Percentiles rank a stretch among this genome's conserved stretches.
These are phyloP conservation scores for Congeria kusceri DNA, from an alignment of 2,888 invertebrate species.

Conservation along the genomic window DNA sequence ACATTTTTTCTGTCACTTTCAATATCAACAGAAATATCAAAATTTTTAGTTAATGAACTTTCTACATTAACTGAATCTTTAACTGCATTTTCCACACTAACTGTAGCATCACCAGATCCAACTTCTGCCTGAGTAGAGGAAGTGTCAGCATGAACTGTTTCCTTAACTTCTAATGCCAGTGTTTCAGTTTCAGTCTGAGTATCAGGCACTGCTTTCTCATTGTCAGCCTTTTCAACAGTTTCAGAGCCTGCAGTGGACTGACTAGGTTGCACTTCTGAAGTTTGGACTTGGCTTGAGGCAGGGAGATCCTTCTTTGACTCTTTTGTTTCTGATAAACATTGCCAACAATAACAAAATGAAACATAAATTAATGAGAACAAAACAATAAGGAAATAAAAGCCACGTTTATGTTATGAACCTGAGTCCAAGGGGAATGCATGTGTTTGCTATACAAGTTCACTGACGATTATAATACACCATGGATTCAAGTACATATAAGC, in stretches of 20 bases:
- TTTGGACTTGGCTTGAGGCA: conserved; percentile 36
- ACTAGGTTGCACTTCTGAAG: conserved; percentile 34
- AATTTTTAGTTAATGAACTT: not conserved
- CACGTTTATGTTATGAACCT: too few relatives aligned
- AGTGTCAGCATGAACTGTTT: conserved; percentile 14
- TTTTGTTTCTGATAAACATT: conserved; percentile 48
- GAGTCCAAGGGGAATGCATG: too few relatives aligned
- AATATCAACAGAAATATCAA: conserved; percentile 15
- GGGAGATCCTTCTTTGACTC: conserved; percentile 42
- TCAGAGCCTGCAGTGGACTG: conserved; percentile 1
- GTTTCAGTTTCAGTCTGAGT: not conserved
- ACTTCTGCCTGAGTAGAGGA: conserved; percentile 14
- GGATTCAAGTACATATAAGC: too few relatives aligned
- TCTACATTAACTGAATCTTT: conserved; percentile 8
- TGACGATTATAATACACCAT: too few relatives aligned
- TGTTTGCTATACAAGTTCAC: too few relatives aligned
- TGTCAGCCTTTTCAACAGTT: not conserved
- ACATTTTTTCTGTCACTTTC: not conserved
- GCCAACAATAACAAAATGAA: conserved; percentile 35
- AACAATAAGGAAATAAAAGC: conserved; percentile 28
- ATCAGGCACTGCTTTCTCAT: not conserved
- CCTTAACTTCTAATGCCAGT: conserved; percentile 2
- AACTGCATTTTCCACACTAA: not conserved
- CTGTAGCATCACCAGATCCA: not conserved
- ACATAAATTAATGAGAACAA: conserved; percentile 22